Conservation (phyloP, 1,140 invertebrate species). For the Diuraphis noxia region DNA sequence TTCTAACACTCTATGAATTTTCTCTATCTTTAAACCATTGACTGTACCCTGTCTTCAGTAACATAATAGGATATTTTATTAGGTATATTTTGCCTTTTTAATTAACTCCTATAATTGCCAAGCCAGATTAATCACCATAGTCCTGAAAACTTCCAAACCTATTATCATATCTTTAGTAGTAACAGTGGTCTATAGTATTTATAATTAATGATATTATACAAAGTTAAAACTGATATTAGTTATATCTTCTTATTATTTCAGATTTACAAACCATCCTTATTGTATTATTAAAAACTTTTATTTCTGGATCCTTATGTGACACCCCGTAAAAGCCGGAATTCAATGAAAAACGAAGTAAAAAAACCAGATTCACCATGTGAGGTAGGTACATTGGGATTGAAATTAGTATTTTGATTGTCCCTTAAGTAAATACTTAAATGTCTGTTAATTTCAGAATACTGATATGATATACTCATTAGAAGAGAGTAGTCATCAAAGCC, state of each 20-base stretch:
- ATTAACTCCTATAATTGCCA: too few species aligned
- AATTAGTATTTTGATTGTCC: not conserved
- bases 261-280: not conserved
- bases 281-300: not conserved
- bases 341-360: not conserved
- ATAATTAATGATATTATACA: too few species aligned
- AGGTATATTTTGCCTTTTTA: too few species aligned
- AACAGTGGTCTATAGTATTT: too few species aligned
- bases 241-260: not conserved
- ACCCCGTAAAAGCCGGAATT: not conserved
- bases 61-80: too few species aligned
- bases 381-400: not conserved
- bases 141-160: too few species aligned
- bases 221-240: too few species aligned
- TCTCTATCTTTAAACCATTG: too few species aligned
- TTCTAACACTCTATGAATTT: too few species aligned
- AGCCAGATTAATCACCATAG: too few species aligned
- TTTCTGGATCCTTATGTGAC: not conserved
- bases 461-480: not conserved
- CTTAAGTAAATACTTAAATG: not conserved
- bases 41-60: too few species aligned
- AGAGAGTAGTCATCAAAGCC: not conserved
- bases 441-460: not conserved
- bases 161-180: too few species aligned
- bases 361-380: not conserved